Evolutionary conservation across 1,140 invertebrate genomes (phyloP).

Genomic region (Lepidostoma basale): DNA sequence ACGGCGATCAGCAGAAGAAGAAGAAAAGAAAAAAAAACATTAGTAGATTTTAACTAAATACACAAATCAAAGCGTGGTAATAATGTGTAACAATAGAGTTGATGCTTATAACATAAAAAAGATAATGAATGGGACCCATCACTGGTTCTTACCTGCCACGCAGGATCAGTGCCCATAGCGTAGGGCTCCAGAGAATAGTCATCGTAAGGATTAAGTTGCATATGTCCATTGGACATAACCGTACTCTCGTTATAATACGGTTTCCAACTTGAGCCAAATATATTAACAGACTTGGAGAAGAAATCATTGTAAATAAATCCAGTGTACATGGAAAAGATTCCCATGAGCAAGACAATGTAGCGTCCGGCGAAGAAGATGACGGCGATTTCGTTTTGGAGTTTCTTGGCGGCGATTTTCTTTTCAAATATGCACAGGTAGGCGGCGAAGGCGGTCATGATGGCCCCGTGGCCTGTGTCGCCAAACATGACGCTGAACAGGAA

Average conservation of each 20-base stretch:
- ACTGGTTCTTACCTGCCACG: conserved; percentile 87
- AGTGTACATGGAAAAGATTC: conserved; percentile 95
- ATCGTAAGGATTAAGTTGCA: conserved; percentile 72
- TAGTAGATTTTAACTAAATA: too few relatives aligned
- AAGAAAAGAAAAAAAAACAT: too few relatives aligned
- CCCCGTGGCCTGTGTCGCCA: conserved; percentile 92
- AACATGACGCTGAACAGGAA: conserved; percentile 99
- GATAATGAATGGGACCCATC: too few relatives aligned
- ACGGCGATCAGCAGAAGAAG: too few relatives aligned
- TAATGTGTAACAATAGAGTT: too few relatives aligned
- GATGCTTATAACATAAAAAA: too few relatives aligned
- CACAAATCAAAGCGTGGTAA: too few relatives aligned
- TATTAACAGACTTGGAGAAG: conserved; percentile 94
- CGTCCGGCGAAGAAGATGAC: conserved; percentile 97
- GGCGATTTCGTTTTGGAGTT: conserved; percentile 86
- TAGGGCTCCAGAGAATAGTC: conserved; percentile 68
- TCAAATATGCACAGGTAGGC: conserved; percentile 80
- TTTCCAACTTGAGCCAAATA: conserved; percentile 88
- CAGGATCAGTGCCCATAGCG: conserved; percentile 86
- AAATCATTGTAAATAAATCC: conserved; percentile 98
- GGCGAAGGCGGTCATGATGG: conserved; percentile 77
- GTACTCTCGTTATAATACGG: conserved; percentile 64
- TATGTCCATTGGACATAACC: conserved; percentile 54
- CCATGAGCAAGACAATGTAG: conserved; percentile 98
- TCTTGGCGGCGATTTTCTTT: conserved; percentile 67